Base-by-base conservation (phyloP, 92 coral and sea anemone species). In the Palythoa grandis region DNA sequence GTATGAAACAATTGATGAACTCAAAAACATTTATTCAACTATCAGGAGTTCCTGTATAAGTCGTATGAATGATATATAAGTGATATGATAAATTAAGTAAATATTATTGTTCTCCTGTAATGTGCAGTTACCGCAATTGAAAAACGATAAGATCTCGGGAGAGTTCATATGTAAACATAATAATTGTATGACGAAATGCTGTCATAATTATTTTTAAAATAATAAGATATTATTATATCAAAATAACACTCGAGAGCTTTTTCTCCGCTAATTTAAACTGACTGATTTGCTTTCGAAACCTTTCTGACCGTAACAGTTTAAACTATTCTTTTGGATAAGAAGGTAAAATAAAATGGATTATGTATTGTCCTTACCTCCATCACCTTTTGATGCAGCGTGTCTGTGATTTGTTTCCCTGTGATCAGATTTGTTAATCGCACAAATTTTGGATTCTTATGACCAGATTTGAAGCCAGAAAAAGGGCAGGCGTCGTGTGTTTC, bases 351-450 rank as follows among this genome's bases (percentile, higher is more conserved):
- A n/a, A 66, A 67, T 16, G 35, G 2, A 52, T 15, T 47, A 24
- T 20, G 10, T 52, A 23, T 13, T 65, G 16, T 12, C 39, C 85
- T 19, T 66, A 80, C 85, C 85, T 80, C 74, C 63, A 66, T 24
- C 17, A 24, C 85, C 71, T 93, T 94, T 72, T 93, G 97, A 79
- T 97, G 99, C 23, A 97, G 90, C 16, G 98, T 97, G 70, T 97
- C 99, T 50, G 96, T 95, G 13, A 82, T 63, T 87, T 93, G 94
- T 48, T 91, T 88, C 8, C 93, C 95, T 37, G 95, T 91, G 19
- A 89, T 78, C 87, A 95, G 86, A 83, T 97, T 95, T 73, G 90
- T 89, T 23, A 97, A 88, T 22, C 92, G 90, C 80, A 94, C 87
- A 75, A 89, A 90, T 73, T 95, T 97, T 58, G 92, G 93, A 48